Evolutionary conservation across 2,888 invertebrate species (phyloP), one percentile per base, ranked within the genome.

Genomic region (Chrysolina oricalcia): DNA sequence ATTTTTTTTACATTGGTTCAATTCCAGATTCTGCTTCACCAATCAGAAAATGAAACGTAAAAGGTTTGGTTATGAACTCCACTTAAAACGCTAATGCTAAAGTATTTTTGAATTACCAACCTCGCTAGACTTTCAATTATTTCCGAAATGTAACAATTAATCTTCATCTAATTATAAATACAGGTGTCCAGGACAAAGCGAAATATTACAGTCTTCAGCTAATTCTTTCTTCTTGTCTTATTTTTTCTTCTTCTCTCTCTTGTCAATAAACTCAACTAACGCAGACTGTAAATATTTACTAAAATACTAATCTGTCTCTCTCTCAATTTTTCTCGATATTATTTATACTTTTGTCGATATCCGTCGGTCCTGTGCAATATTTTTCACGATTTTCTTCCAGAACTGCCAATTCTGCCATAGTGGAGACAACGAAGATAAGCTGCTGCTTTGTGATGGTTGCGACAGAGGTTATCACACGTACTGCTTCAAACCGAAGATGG

Each of bases 401-500:
- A 96, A 96, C 90, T 98, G 98, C 90, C 98, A 99, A 90, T 98
- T 99, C 89, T 99, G 99, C 90, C 93, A 96, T 86, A 94, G 95
- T 85, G 98, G 98, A 76, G 98, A 98, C 90, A 97, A 98, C 85
- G 98, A 99, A 88, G 98, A 97, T 82, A 95, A 98, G 88, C 90
- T 99, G 81, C 90, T 99, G 82, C 91, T 99, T 27, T 99, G 99
- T 89, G 99, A 99, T 89, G 97, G 98, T 80, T 99, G 99, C 89
- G 99, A 99, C 89, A 96, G 97, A 88, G 99, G 98, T 68, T 98
- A 98, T 89, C 99, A 99, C 90, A 98, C 98, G 65, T 98, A 98
- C 89, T 99, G 99, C 91, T 98, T 99, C 91, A 97, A 96, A 90
- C 98, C 98, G 79, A 93, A 95, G 88, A 96, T 99, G 96, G 97